phyloP scores from a whole-genome alignment of 2,797 vertebrate species.

The Xyrichtys novacula region DNA sequence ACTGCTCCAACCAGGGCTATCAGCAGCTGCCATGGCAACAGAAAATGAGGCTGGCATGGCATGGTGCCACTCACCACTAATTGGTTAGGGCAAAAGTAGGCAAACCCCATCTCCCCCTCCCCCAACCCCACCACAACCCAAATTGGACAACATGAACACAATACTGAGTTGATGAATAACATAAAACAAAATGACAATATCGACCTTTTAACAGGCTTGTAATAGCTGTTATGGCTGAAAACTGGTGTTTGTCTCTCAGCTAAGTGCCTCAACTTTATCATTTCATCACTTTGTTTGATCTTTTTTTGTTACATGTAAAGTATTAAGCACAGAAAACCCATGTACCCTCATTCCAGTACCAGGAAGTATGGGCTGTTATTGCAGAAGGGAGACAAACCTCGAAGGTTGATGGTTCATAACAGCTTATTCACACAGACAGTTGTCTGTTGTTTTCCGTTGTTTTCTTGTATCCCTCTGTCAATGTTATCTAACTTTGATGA shows the following conservation, averaged over 20 bases:
- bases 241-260: neutral
- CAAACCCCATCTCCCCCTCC: neutral
- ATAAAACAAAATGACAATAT: neutral
- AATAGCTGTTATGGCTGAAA: neutral
- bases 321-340: no score
- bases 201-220: neutral
- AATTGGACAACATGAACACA: neutral
- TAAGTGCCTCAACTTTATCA: neutral
- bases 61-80: neutral
- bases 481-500: conserved; percentile 37
- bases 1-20: neutral
- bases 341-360: neutral
- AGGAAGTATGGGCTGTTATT: conserved; percentile 18
- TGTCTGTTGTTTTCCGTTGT: conserved; percentile 25
- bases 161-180: conserved; percentile 1
- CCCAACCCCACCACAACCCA: neutral
- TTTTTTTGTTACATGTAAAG: neutral
- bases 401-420: conserved; percentile 29
- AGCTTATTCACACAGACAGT: conserved; percentile 54
- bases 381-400: conserved; percentile 27
- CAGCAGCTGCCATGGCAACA: neutral
- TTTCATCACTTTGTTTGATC: no score
- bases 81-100: neutral
- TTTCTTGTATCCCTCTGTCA: conserved; percentile 46
- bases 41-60: neutral